Evolutionary conservation across 2,888 invertebrate genomes (phyloP).

Genomic region (Crioceris asparagi): DNA sequence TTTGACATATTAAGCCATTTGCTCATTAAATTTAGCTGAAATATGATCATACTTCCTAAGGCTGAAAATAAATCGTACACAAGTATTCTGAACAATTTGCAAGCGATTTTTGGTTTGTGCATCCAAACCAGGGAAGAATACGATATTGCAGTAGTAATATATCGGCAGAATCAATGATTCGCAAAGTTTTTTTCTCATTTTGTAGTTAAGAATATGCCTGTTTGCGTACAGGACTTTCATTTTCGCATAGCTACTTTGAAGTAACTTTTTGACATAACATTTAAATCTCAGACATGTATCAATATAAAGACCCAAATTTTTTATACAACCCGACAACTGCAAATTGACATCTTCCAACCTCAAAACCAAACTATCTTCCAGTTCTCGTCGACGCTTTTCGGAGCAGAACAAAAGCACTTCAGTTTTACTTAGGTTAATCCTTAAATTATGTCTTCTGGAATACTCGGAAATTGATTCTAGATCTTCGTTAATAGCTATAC

Average conservation of each 20-base stretch:
- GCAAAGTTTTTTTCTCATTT: background rate
- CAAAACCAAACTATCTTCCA: too few species aligned
- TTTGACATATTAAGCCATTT: too few species aligned
- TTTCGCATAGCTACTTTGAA: too few species aligned
- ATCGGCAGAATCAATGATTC: background rate
- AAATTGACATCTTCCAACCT: too few species aligned
- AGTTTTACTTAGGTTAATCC: background rate
- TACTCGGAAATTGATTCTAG: background rate
- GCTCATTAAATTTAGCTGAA: constrained; percentile 4
- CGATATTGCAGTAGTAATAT: background rate
- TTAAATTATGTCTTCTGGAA: background rate
- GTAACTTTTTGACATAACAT: too few species aligned
- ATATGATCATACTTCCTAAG: background rate
- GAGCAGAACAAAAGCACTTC: background rate
- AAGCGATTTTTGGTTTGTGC: background rate
- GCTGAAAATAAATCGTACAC: background rate
- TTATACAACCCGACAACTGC: too few species aligned
- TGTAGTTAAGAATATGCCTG: background rate
- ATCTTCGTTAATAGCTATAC: background rate
- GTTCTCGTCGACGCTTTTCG: too few species aligned
- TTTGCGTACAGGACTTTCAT: background rate
- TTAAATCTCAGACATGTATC: too few species aligned
- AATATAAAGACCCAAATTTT: too few species aligned
- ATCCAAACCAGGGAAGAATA: background rate
- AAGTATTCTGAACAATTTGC: background rate